A percentile compares a stretch with the other conserved stretches of the same genome.
phyloP scores from a whole-genome alignment of 2,888 invertebrate genomes.

The Trichopoda pennipes region DNA sequence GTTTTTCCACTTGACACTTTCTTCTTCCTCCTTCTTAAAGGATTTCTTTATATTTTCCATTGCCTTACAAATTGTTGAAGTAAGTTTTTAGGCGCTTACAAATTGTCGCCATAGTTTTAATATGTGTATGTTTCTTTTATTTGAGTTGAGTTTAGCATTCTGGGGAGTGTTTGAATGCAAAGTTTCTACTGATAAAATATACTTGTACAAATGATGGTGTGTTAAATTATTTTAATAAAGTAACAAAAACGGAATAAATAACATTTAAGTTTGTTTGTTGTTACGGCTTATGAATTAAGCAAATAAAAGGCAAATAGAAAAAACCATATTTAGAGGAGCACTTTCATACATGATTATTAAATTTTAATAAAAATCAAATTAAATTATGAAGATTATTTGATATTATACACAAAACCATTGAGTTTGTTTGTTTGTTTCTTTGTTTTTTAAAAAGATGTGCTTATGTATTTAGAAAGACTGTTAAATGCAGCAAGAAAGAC shows the following conservation, averaged over 20 bases:
- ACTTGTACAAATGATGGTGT: not conserved
- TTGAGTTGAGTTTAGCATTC: constrained; percentile 41
- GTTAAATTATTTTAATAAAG: not conserved
- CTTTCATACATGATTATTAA: not conserved
- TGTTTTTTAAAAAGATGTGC: too few relatives aligned
- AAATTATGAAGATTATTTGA: too few relatives aligned
- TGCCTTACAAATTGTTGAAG: constrained; percentile 38
- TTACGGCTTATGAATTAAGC: not conserved
- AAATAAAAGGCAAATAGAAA: too few relatives aligned
- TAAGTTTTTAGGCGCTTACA: constrained; percentile 64
- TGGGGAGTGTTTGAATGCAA: constrained; percentile 44
- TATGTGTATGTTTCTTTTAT: not conserved
- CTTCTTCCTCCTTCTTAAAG: constrained; percentile 15
- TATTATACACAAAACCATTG: too few relatives aligned
- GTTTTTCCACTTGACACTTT: constrained; percentile 69
- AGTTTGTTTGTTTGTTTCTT: too few relatives aligned
- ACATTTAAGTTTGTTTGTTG: constrained; percentile 24
- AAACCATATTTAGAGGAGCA: not conserved
- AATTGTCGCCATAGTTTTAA: constrained; percentile 56
- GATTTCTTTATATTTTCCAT: constrained; percentile 38
- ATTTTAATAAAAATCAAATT: too few relatives aligned
- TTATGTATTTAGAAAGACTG: too few relatives aligned
- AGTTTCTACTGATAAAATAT: constrained; percentile 23
- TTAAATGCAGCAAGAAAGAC: too few relatives aligned
- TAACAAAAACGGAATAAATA: constrained; percentile 5